Conservation (phyloP, 1,140 invertebrate species). For the Anastrepha obliqua region DNA sequence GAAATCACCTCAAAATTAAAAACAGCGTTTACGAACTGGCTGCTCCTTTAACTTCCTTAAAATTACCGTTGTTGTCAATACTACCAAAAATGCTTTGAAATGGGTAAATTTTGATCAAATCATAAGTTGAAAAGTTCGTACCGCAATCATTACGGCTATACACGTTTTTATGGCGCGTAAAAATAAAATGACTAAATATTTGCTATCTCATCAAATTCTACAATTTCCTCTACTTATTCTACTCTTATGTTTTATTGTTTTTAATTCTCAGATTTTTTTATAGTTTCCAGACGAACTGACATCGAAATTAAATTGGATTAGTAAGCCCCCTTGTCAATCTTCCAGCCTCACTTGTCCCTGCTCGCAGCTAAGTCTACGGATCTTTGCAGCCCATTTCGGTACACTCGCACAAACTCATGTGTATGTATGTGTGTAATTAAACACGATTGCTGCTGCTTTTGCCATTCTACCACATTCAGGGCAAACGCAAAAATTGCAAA, state of each 20-base stretch:
- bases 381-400: too few species aligned
- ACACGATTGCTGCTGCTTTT: neutral
- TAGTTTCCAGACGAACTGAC: slow-evolving; percentile 73
- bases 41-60: too few species aligned
- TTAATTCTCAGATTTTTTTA: slow-evolving; percentile 30
- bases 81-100: too few species aligned
- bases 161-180: too few species aligned
- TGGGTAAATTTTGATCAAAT: too few species aligned
- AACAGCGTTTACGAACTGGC: too few species aligned
- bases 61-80: too few species aligned
- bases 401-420: neutral
- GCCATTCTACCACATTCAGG: slow-evolving; percentile 52
- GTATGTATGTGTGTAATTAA: neutral
- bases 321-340: slow-evolving; percentile 73
- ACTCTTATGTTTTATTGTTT: neutral
- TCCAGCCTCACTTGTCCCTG: slow-evolving; percentile 56
- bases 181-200: too few species aligned
- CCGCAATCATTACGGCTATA: too few species aligned
- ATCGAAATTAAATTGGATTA: slow-evolving; percentile 74
- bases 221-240: neutral
- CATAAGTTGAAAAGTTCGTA: too few species aligned
- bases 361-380: slow-evolving; percentile 17
- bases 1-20: too few species aligned
- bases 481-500: slow-evolving; percentile 55
- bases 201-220: too few species aligned